Conservation (phyloP, 1,140 invertebrate genomes). For the Magallana gigas region DNA sequence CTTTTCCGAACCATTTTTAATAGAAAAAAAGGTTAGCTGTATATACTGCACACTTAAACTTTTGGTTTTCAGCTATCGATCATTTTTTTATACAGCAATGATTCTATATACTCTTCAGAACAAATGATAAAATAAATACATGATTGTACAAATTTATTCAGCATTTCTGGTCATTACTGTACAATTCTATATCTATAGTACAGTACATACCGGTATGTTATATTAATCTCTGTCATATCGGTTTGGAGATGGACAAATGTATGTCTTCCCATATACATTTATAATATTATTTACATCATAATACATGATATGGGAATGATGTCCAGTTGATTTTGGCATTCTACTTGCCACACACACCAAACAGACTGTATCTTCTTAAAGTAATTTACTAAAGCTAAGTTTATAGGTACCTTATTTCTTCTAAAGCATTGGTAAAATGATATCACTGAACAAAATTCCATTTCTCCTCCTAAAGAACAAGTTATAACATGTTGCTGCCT, state of each 20-base stretch:
- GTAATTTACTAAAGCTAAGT: conserved; percentile 41
- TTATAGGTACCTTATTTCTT: not conserved
- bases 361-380: conserved; percentile 46
- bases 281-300: conserved; percentile 52
- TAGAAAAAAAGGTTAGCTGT: not conserved
- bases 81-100: conserved; percentile 32
- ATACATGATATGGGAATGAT: conserved; percentile 43
- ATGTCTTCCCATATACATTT: conserved; percentile 8
- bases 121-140: too few relatives aligned
- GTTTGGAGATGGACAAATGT: conserved; percentile 46
- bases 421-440: conserved; percentile 48
- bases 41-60: not conserved
- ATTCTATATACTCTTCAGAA: not conserved
- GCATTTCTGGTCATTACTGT: too few relatives aligned
- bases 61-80: not conserved
- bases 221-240: conserved; percentile 3
- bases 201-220: not conserved
- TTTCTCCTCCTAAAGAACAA: not conserved
- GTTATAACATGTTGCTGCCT: conserved; percentile 52
- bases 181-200: not conserved
- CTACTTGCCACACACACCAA: conserved; percentile 51
- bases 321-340: not conserved
- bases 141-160: too few relatives aligned
- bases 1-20: not conserved
- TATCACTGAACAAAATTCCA: conserved; percentile 43